Evolutionary conservation across 2,797 vertebrate species (phyloP).

Genomic region (Macropus fuliginosus): DNA sequence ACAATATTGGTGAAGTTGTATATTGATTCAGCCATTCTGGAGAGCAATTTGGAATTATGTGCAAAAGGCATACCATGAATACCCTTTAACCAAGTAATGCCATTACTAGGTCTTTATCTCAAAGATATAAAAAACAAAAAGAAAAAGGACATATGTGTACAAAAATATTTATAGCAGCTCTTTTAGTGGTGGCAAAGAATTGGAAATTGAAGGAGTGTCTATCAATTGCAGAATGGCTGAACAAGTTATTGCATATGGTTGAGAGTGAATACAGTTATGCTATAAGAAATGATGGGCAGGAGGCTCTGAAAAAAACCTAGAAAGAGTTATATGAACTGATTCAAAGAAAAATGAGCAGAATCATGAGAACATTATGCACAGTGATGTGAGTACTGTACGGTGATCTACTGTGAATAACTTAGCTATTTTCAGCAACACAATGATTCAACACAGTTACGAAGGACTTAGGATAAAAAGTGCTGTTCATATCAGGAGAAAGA

Average conservation of each 20-base stretch:
- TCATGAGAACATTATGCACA: neutral
- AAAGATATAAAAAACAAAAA: neutral
- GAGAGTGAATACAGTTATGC: neutral
- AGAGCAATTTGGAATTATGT: neutral
- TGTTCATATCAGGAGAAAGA: neutral
- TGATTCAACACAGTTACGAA: neutral
- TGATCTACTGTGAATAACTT: neutral
- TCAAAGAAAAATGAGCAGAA: neutral
- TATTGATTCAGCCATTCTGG: neutral
- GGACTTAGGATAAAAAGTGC: neutral
- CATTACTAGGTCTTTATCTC: neutral
- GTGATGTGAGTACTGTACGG: neutral
- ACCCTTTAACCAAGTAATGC: neutral
- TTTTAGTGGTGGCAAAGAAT: neutral
- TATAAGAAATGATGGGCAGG: neutral
- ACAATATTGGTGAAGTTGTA: neutral
- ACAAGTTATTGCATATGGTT: neutral
- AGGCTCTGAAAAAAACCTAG: neutral
- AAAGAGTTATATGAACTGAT: neutral
- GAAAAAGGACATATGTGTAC: neutral
- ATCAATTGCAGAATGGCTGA: neutral
- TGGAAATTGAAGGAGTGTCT: neutral
- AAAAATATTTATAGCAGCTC: neutral
- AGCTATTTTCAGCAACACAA: neutral
- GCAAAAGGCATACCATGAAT: neutral